A percentile compares a stretch with the other conserved stretches of the same genome.
Evolutionary conservation across 2,797 vertebrate genomes (phyloP).

Genomic region (Sciurus vulgaris): DNA sequence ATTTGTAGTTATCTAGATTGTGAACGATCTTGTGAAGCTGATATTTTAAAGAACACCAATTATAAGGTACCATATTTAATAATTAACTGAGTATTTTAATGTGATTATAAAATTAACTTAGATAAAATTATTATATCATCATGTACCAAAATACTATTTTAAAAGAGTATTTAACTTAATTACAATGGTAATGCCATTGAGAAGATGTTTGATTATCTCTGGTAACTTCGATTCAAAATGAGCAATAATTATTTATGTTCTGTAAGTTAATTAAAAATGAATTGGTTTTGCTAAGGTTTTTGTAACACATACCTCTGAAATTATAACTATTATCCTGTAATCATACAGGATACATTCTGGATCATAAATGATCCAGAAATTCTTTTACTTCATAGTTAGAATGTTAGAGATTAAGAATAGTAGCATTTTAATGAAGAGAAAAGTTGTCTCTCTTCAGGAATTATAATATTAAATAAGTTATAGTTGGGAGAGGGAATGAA

Average conservation of each 20-base stretch:
- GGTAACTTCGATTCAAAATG: conserved; percentile 57
- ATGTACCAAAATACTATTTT: conserved; percentile 45
- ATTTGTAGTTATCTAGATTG: conserved; percentile 83
- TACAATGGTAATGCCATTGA: conserved; percentile 6
- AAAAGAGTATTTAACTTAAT: conserved; percentile 48
- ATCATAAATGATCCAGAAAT: conserved; percentile 61
- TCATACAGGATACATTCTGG: no score
- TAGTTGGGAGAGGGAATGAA: neutral
- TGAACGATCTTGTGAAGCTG: conserved; percentile 84
- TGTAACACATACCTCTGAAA: conserved; percentile 36
- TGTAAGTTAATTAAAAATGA: conserved; percentile 49
- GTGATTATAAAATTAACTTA: conserved; percentile 51
- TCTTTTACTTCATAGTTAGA: conserved; percentile 12
- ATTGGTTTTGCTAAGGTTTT: conserved; percentile 60
- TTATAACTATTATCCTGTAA: conserved; percentile 6
- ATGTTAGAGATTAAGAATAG: conserved; percentile 19
- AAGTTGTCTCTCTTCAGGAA: neutral
- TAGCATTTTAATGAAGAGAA: conserved; percentile 25
- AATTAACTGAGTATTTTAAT: conserved; percentile 44
- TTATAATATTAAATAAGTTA: conserved; percentile 35
- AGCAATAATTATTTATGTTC: neutral
- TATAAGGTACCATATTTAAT: conserved; percentile 81
- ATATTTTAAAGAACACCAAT: conserved; percentile 80
- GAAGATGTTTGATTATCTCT: conserved; percentile 47
- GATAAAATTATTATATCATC: neutral